phyloP scores from a whole-genome alignment of 2,797 vertebrate species.

The Centroberyx gerrardi region DNA sequence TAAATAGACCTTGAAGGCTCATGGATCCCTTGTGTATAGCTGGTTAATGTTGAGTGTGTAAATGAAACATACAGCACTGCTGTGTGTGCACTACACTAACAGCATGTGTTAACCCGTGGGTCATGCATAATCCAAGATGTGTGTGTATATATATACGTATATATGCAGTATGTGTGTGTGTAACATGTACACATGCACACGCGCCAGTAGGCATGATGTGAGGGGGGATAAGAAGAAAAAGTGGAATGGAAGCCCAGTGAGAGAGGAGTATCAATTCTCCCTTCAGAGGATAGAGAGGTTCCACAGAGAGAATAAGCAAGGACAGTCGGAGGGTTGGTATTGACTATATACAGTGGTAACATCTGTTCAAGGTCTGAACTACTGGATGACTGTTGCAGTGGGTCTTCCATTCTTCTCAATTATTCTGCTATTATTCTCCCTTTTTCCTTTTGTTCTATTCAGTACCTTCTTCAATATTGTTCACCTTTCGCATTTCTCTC shows the following conservation, averaged over 20 bases:
- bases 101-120: conserved; percentile 70
- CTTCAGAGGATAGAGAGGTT: conserved; percentile 11
- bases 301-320: conserved; percentile 44
- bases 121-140: conserved; percentile 72
- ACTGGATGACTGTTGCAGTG: too few relatives aligned
- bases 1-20: not conserved
- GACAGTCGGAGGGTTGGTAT: not conserved
- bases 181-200: conserved; percentile 28
- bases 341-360: too few relatives aligned
- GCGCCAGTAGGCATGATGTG: conserved; percentile 39
- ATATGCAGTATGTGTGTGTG: conserved; percentile 4
- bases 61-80: conserved; percentile 31
- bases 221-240: conserved; percentile 38
- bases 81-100: conserved; percentile 35
- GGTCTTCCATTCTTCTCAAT: too few relatives aligned
- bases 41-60: conserved; percentile 39
- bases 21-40: not conserved
- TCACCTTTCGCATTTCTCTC: too few relatives aligned
- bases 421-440: too few relatives aligned
- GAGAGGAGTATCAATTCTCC: conserved; percentile 5
- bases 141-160: not conserved
- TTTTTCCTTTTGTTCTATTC: too few relatives aligned
- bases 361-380: too few relatives aligned
- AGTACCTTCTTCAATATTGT: too few relatives aligned
- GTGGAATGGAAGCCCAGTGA: conserved; percentile 29